Base-by-base conservation (phyloP, 2,797 vertebrate genomes). In the Phalanger gymnotis region DNA sequence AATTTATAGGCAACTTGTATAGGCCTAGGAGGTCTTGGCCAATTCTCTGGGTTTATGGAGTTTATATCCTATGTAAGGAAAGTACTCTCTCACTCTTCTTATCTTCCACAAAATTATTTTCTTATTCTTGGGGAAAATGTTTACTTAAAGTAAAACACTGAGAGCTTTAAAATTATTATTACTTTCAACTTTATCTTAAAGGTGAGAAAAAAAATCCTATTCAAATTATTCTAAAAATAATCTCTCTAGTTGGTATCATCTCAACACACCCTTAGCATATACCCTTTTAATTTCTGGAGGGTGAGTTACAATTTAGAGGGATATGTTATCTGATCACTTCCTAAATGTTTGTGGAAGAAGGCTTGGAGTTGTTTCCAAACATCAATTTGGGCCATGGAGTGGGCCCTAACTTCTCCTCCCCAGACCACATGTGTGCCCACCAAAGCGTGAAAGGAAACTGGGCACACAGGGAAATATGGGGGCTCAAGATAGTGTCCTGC, bases 401-500 rank as follows among this genome's bases (percentile, higher is more conserved):
- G 99, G 92, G 98, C 98, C 97, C 99, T 99, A 55, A 99, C 98
- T 96, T 99, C 98, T 28, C 99, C 99, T 94, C 99, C 99, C 98
- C 99, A 99, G 51, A 96, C 1, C 92, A 99, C 98, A 40, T 96
- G 97, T 0, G 0, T 51, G 9, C 98, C 98, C 25, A 99, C 81
- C 0, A 98, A 95, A 0, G 54, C 54, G 14, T 99, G 99, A 95
- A 99, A 91, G 31, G 98, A 98, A 27, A 98, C 99, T 0, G 96
- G 91, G 95, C 99, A 99, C 96, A 98, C 96, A 0, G 99, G 99
- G 98, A 99, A 99, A 98, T 99, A 98, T 6, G 99, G 99, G 13
- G 99, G 98, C 55, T 99, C 99, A 30, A 99, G 98, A 91, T 99
- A 99, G 98, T 99, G 99, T 0, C 99, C 99, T 0, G 99, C 98